Evolutionary conservation across 2,888 invertebrate species (phyloP).

Genomic region (Anodontia alba): DNA sequence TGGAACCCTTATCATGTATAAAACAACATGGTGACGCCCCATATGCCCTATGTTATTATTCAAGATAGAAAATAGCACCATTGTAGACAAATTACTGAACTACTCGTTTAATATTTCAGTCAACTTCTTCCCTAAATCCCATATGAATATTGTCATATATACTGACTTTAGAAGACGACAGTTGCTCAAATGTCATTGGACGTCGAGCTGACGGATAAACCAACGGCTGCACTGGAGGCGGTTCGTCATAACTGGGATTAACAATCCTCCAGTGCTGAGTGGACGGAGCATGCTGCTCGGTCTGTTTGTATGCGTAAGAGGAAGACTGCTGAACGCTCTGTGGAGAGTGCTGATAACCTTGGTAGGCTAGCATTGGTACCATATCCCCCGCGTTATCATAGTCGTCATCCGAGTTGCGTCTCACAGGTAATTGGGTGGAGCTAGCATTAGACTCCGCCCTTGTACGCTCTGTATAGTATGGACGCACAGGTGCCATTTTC

Average conservation of each 20-base stretch:
- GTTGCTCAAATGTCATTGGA: conserved; percentile 80
- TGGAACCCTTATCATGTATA: no score
- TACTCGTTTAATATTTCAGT: no score
- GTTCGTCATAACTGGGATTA: conserved; percentile 44
- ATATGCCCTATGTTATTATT: no score
- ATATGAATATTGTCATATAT: conserved; percentile 79
- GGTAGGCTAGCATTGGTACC: conserved; percentile 63
- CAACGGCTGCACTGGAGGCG: conserved; percentile 70
- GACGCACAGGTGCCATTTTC: conserved; percentile 44
- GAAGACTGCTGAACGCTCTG: conserved; percentile 47
- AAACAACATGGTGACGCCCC: no score
- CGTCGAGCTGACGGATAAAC: conserved; percentile 76
- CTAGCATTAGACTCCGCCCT: conserved; percentile 8
- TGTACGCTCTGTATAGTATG: conserved; percentile 51
- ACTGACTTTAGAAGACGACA: conserved; percentile 79
- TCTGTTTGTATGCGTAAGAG: conserved; percentile 11
- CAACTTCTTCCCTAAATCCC: conserved; percentile 52
- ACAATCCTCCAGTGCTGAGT: conserved; percentile 34
- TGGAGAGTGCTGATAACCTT: conserved; percentile 25
- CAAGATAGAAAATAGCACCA: no score
- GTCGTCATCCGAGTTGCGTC: conserved; percentile 72
- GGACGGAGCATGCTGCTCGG: conserved; percentile 21
- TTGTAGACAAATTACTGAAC: no score
- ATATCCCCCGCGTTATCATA: conserved; percentile 75
- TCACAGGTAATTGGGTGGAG: conserved; percentile 38